These are phyloP conservation scores for Desoria tigrina DNA, from an alignment of 2,888 invertebrate species.

Conservation along the genomic window DNA sequence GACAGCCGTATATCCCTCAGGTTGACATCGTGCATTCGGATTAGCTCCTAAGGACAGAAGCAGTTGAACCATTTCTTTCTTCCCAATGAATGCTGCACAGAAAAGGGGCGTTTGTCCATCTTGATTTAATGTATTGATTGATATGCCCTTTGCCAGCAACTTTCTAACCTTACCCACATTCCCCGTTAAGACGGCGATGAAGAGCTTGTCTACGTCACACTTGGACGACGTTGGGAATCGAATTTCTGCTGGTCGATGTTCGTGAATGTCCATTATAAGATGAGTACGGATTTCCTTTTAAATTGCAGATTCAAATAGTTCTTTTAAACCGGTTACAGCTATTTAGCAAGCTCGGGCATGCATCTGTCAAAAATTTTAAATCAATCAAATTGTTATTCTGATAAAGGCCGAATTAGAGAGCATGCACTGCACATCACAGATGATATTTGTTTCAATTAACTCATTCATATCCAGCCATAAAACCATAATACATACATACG, in stretches of 20 bases:
- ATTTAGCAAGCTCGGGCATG: too few species aligned
- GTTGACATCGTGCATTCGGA: conserved; percentile 57
- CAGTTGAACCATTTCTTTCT: conserved; percentile 55
- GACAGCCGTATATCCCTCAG: conserved; percentile 57
- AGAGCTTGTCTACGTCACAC: conserved; percentile 31
- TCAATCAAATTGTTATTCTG: too few species aligned
- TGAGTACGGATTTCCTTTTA: too few species aligned
- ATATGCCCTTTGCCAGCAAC: conserved; percentile 36
- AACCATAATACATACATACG: too few species aligned
- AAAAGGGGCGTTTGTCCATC: conserved; percentile 58
- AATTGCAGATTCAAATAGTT: too few species aligned
- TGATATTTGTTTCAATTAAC: too few species aligned
- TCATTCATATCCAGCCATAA: too few species aligned
- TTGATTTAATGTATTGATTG: conserved; percentile 55
- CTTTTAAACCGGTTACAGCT: too few species aligned
- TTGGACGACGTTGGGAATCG: conserved; percentile 32
- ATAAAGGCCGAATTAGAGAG: too few species aligned
- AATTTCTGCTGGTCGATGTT: conserved; percentile 35
- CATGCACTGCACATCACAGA: too few species aligned
- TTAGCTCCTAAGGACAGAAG: conserved; percentile 58
- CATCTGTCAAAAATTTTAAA: too few species aligned
- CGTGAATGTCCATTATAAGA: too few species aligned
- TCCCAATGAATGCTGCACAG: conserved; percentile 57
- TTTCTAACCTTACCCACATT: conserved; percentile 40
- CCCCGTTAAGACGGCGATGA: conserved; percentile 41